Evolutionary conservation across 2,888 invertebrate species (phyloP).

Genomic region (Panzeria rudis): DNA sequence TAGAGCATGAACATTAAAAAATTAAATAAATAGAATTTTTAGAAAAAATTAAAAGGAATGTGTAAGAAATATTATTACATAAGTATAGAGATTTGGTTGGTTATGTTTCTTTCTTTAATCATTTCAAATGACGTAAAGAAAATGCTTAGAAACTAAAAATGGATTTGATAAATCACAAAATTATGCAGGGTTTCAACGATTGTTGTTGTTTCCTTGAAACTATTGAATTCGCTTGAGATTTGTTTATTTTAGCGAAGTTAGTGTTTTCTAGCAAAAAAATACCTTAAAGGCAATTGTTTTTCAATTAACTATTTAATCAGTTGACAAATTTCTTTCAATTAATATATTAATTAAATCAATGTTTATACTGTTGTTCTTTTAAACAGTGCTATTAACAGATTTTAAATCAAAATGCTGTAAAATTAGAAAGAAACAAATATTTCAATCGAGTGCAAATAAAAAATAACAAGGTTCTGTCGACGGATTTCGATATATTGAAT

Average conservation of each 20-base stretch:
- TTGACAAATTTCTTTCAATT: too few relatives aligned
- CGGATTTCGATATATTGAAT: too few relatives aligned
- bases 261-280: too few relatives aligned
- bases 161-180: neutral
- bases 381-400: too few relatives aligned
- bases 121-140: neutral
- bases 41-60: conserved; percentile 5
- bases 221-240: neutral
- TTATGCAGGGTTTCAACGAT: neutral
- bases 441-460: too few relatives aligned
- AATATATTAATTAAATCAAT: too few relatives aligned
- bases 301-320: too few relatives aligned
- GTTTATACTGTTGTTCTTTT: too few relatives aligned
- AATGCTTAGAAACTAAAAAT: neutral
- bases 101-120: conserved; percentile 3
- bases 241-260: neutral
- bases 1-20: conserved; percentile 24
- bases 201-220: neutral
- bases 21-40: neutral
- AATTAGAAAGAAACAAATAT: too few relatives aligned
- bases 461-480: too few relatives aligned
- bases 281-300: too few relatives aligned
- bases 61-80: conserved; percentile 48
- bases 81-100: conserved; percentile 8
- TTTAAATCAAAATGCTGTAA: too few relatives aligned